A percentile compares a stretch with the other conserved stretches of the same genome.
Evolutionary conservation across 2,888 invertebrate genomes (phyloP).

Genomic region (Lycocerus yunnanus): DNA sequence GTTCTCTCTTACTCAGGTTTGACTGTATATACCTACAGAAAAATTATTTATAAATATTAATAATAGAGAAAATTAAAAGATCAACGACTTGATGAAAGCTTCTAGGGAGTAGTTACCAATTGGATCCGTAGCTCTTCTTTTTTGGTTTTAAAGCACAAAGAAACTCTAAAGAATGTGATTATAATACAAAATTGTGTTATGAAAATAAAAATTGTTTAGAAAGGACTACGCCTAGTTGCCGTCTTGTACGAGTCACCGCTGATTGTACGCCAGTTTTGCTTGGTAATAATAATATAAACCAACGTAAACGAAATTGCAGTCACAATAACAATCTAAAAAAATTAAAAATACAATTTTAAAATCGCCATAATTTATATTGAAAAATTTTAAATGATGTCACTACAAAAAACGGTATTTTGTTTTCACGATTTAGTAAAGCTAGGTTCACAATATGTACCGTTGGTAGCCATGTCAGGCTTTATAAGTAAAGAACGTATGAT

Average conservation of each 20-base stretch:
- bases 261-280: background rate
- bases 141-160: too few relatives aligned
- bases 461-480: slow-evolving; percentile 20
- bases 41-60: too few relatives aligned
- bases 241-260: background rate
- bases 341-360: background rate
- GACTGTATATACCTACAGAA: too few relatives aligned
- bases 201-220: too few relatives aligned
- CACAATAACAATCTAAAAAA: background rate
- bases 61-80: too few relatives aligned
- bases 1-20: too few relatives aligned
- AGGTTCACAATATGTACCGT: slow-evolving; percentile 10
- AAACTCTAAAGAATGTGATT: too few relatives aligned
- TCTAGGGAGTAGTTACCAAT: too few relatives aligned
- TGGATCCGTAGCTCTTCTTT: too few relatives aligned
- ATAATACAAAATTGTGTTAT: too few relatives aligned
- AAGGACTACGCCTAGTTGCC: background rate
- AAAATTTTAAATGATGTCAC: background rate
- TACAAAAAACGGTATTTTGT: background rate
- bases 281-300: background rate
- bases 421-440: slow-evolving; percentile 1
- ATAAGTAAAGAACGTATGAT: background rate
- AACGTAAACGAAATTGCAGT: background rate
- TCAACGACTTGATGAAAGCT: too few relatives aligned
- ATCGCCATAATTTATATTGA: background rate